phyloP scores from a whole-genome alignment of 2,888 invertebrate genomes.

The Xylocampa areola region DNA sequence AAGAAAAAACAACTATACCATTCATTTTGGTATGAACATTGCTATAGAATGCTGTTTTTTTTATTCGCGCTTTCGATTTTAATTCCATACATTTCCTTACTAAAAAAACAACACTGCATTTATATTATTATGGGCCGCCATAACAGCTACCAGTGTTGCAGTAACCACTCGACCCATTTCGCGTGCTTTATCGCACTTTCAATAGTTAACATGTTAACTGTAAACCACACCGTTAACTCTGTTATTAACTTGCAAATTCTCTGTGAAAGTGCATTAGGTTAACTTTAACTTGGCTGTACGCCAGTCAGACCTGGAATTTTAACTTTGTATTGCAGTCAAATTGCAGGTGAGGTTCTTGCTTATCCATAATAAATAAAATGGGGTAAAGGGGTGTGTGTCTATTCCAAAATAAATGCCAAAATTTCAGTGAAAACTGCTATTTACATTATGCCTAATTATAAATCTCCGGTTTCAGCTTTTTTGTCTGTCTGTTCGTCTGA shows the following conservation, averaged over 20 bases:
- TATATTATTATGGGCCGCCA: slow-evolving; percentile 1
- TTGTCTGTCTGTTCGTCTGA: too few species aligned
- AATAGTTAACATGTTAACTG: slow-evolving; percentile 41
- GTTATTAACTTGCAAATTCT: slow-evolving; percentile 41
- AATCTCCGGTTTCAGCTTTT: too few species aligned
- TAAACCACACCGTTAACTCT: slow-evolving; percentile 35
- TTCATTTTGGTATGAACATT: too few species aligned
- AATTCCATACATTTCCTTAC: too few species aligned
- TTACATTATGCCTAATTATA: too few species aligned
- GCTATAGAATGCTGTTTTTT: too few species aligned
- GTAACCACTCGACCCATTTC: slow-evolving; percentile 30
- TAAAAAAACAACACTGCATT: background rate
- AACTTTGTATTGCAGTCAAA: slow-evolving; percentile 3
- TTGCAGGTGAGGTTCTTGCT: background rate
- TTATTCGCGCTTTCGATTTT: too few species aligned
- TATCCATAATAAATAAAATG: background rate
- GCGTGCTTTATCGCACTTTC: slow-evolving; percentile 38
- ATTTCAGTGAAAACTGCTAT: too few species aligned
- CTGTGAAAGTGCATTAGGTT: slow-evolving; percentile 28
- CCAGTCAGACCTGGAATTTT: slow-evolving; percentile 19
- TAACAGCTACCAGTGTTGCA: slow-evolving; percentile 11
- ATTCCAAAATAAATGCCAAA: too few species aligned
- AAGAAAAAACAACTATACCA: too few species aligned
- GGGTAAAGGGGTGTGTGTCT: too few species aligned
- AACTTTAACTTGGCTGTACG: slow-evolving; percentile 32